These are phyloP conservation scores for Brienomyrus brachyistius DNA, from an alignment of 2,113 vertebrate species.

Conservation along the genomic window DNA sequence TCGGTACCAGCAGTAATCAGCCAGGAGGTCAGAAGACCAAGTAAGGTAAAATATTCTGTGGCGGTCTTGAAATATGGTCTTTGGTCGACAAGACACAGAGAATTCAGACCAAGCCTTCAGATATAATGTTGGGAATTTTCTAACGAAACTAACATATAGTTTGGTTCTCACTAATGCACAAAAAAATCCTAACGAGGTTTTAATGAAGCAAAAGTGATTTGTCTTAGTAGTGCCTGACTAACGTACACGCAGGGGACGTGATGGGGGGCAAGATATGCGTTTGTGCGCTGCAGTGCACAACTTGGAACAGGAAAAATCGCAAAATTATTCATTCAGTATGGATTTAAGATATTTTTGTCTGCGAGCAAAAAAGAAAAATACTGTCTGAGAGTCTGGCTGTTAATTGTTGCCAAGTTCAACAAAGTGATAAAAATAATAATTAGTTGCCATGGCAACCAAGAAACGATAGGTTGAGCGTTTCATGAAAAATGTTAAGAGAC, in stretches of 20 bases:
- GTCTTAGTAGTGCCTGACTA: not conserved
- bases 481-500: conserved; percentile 18
- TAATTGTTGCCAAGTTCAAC: conserved; percentile 35
- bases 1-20: not conserved
- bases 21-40: not conserved
- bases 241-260: not conserved
- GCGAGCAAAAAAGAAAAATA: conserved; percentile 8
- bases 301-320: conserved; percentile 2
- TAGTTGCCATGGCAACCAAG: conserved; percentile 39
- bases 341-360: conserved; percentile 21
- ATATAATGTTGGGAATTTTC: not conserved
- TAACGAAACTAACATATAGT: not conserved
- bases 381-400: conserved; percentile 20
- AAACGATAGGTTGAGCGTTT: conserved; percentile 21
- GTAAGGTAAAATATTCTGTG: not conserved
- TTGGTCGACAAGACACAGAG: not conserved
- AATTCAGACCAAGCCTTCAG: not conserved
- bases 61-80: not conserved
- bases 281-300: not conserved
- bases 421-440: conserved; percentile 40
- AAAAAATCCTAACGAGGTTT: not conserved
- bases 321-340: conserved; percentile 26
- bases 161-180: not conserved
- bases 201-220: not conserved
- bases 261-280: too few species aligned